Percentiles rank a stretch among this genome's conserved stretches.
Conservation (phyloP, 2,888 invertebrate genomes). For the Diploptera punctata region DNA sequence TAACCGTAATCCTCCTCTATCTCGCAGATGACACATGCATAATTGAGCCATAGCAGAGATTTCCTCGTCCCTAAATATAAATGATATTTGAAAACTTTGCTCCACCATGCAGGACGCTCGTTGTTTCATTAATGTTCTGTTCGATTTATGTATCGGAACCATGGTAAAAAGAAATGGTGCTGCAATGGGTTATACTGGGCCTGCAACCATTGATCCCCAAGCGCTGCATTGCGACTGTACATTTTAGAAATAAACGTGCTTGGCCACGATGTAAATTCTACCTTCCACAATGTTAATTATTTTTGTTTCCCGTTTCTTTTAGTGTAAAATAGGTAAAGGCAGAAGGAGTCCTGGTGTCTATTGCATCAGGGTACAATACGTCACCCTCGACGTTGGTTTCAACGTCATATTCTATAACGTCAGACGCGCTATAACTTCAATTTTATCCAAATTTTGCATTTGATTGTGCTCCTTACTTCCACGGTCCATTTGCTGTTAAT, state of each 20-base stretch:
- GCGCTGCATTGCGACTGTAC: background rate
- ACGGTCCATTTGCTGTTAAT: background rate
- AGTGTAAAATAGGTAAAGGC: background rate
- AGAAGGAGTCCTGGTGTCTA: background rate
- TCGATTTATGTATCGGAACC: background rate
- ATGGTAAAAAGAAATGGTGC: background rate
- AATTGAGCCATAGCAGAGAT: background rate
- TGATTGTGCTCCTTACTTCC: background rate
- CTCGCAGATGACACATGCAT: background rate
- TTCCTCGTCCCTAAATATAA: background rate
- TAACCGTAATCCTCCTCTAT: background rate
- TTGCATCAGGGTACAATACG: background rate
- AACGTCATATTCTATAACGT: background rate
- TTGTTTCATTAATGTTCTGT: background rate
- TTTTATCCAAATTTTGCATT: constrained; percentile 7
- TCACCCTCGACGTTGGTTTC: background rate
- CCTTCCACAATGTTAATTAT: background rate
- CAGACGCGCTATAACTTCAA: background rate
- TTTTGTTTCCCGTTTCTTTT: background rate
- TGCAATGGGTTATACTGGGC: background rate
- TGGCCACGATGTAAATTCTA: background rate
- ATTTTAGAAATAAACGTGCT: background rate
- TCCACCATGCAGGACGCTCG: background rate
- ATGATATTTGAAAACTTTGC: background rate
- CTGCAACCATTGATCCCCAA: constrained; percentile 1